Base-by-base conservation (phyloP, 2,113 vertebrate species). In the Chaetodon trifascialis region DNA sequence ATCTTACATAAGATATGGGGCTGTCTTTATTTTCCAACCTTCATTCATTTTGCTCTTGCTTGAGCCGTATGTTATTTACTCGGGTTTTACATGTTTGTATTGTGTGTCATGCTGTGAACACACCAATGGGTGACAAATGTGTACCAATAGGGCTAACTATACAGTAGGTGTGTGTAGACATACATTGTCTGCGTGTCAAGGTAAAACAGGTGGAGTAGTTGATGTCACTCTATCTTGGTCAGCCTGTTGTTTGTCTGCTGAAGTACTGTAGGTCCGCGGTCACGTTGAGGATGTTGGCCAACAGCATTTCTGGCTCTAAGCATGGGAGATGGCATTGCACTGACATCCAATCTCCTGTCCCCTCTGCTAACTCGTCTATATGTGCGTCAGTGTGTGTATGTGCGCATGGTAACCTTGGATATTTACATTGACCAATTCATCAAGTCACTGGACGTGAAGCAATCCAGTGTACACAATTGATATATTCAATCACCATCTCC, bases 291-390 rank as follows among this genome's bases (percentile, higher is more conserved):
- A 49, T 58, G 42, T 30, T 51, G 36, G n/a, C n/a, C 77, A 72
- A 56, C 49, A 56, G 40, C 19, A 15, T 59, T 78, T 81, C 67
- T 47, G 46, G 60, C 68, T 76, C 76, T 73, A 82, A 82, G 44
- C 60, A 69, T 59, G 14, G 72, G 47, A 52, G 62, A 74, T 74
- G 72, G 59, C 38, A 55, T 83, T 69, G 70, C 71, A 44, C 34
- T 73, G 86, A 90, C 82, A 91, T 70, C 84, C 84, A 89, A 89
- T 87, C 76, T 73, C 40, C 42, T 15, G 8, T 83, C 72, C 60
- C n/a, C 6, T 60, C 52, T 62, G 54, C 65, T 55, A 71, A 46
- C 69, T 68, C 34, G 23, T 54, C n/a, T 7, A 17, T 70, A 34
- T 80, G 59, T 15, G 30, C 3, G 30, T 30, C 2, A 2, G 30